These are phyloP conservation scores for Perodicticus potto DNA, from an alignment of 2,797 vertebrate species.

Conservation along the genomic window DNA sequence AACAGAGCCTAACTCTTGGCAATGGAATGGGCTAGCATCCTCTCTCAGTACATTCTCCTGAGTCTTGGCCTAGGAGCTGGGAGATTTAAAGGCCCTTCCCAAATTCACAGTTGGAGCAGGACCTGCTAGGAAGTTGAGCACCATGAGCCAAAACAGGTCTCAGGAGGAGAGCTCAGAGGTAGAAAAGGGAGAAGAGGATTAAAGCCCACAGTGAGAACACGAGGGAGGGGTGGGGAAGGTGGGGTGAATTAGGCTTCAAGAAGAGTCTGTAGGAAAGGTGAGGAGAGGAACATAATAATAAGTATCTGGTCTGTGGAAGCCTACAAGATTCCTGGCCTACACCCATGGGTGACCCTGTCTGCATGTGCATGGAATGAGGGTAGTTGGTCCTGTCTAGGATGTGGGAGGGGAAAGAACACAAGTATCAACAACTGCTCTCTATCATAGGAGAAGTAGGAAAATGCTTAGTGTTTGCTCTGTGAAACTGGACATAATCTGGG, in stretches of 20 bases:
- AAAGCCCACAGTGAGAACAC: too few relatives aligned
- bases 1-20: background rate
- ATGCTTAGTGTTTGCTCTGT: background rate
- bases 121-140: background rate
- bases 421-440: background rate
- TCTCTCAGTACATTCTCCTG: too few relatives aligned
- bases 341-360: background rate
- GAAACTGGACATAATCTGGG: background rate
- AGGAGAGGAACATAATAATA: background rate
- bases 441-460: background rate
- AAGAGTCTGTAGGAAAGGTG: fast-evolving
- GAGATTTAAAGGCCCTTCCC: background rate
- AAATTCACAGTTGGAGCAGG: background rate
- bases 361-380: background rate
- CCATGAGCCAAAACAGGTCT: background rate
- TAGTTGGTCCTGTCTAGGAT: background rate
- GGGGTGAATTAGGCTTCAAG: fast-evolving
- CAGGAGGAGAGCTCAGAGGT: background rate
- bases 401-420: background rate
- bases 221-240: too few relatives aligned
- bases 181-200: too few relatives aligned
- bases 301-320: background rate
- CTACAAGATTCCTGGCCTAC: background rate
- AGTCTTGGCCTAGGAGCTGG: background rate
- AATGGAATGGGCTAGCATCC: background rate